Evolutionary conservation across 1,140 invertebrate species (phyloP).

Genomic region (Leptoteleia sp.): DNA sequence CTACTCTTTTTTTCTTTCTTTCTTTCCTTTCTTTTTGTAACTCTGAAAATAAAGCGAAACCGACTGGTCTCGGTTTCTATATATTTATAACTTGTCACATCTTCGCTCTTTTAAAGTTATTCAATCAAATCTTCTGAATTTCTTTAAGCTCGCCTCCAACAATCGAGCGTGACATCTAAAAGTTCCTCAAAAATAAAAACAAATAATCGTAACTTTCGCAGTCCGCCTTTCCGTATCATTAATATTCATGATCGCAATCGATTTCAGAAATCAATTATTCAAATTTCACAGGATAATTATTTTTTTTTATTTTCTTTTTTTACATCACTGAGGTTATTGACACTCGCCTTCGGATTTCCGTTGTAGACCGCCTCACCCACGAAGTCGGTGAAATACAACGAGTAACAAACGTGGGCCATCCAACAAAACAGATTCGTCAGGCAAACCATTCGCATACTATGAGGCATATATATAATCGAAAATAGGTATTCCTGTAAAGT

Average conservation of each 20-base stretch:
- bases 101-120: not conserved
- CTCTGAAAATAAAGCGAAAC: too few species aligned
- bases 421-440: slow-evolving; percentile 97
- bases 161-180: not conserved
- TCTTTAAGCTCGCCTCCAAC: not conserved
- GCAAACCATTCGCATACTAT: slow-evolving; percentile 92
- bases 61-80: too few species aligned
- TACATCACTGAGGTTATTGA: slow-evolving; percentile 33
- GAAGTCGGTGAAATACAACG: slow-evolving; percentile 98
- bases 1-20: too few species aligned
- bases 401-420: slow-evolving; percentile 99
- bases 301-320: too few species aligned
- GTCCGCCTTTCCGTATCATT: not conserved
- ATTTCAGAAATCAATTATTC: too few species aligned
- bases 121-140: not conserved
- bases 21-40: too few species aligned
- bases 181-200: slow-evolving; percentile 3
- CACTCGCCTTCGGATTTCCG: slow-evolving; percentile 90
- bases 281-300: slow-evolving; percentile 24
- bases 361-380: slow-evolving; percentile 97
- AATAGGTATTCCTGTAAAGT: slow-evolving; percentile 89
- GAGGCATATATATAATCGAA: slow-evolving; percentile 95
- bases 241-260: slow-evolving; percentile 38
- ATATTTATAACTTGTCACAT: not conserved
- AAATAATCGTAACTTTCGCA: slow-evolving; percentile 1